Evolutionary conservation across 2,113 vertebrate genomes (phyloP).

Genomic region (Nematolebias whitei): DNA sequence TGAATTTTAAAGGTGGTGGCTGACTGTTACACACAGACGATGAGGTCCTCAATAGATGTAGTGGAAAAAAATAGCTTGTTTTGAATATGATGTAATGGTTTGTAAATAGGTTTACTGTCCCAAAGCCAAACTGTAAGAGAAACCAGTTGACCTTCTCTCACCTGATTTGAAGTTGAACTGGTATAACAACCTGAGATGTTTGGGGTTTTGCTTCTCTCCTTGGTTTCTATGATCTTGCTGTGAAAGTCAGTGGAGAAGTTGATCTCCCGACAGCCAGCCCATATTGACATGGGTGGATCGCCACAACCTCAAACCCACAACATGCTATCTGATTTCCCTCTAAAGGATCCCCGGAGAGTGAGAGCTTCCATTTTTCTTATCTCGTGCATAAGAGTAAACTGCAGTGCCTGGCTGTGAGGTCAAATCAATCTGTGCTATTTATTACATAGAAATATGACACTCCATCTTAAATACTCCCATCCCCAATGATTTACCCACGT

Average conservation of each 20-base stretch:
- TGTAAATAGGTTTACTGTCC: conserved; percentile 36
- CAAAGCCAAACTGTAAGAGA: conserved; percentile 72
- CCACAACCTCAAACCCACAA: conserved; percentile 86
- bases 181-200: conserved; percentile 73
- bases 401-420: conserved; percentile 89
- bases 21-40: background rate
- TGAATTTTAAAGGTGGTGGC: background rate
- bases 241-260: conserved; percentile 58
- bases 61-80: background rate
- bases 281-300: conserved; percentile 84
- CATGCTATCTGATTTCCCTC: conserved; percentile 87
- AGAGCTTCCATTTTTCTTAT: conserved; percentile 89
- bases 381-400: conserved; percentile 90
- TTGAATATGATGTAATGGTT: background rate
- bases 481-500: conserved; percentile 88
- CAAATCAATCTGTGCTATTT: conserved; percentile 98
- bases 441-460: conserved; percentile 98
- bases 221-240: conserved; percentile 60
- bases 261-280: conserved; percentile 75
- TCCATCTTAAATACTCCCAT: conserved; percentile 91
- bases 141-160: conserved; percentile 75
- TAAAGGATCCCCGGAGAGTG: conserved; percentile 87
- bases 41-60: background rate
- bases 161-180: conserved; percentile 37
- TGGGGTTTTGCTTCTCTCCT: conserved; percentile 50